These are phyloP conservation scores for Neodiprion pinetum DNA, from an alignment of 1,140 invertebrate genomes.

Conservation along the genomic window DNA sequence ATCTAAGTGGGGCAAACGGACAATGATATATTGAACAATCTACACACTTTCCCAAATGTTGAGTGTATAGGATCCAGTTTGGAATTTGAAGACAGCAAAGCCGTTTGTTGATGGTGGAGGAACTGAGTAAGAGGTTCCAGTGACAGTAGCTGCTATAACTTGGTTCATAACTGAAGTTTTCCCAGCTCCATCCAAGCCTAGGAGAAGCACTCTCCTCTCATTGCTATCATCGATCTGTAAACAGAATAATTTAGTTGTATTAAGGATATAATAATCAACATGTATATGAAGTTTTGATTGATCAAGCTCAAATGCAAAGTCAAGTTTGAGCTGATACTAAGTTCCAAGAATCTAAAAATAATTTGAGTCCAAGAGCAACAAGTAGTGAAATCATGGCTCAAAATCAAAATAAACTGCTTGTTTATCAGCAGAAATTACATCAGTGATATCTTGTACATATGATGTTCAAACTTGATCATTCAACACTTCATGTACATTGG, in stretches of 20 bases:
- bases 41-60: constrained; percentile 58
- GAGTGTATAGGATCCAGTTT: constrained; percentile 45
- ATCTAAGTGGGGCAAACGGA: too few relatives aligned
- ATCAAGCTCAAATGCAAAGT: too few relatives aligned
- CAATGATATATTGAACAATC: constrained; percentile 9
- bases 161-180: constrained; percentile 58
- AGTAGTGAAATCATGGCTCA: too few relatives aligned
- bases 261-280: too few relatives aligned
- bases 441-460: background rate
- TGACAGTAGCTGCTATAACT: constrained; percentile 38
- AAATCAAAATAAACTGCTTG: background rate
- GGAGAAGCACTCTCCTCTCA: constrained; percentile 52
- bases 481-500: too few relatives aligned
- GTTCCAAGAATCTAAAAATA: too few relatives aligned
- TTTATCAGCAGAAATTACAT: background rate
- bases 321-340: too few relatives aligned
- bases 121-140: constrained; percentile 33
- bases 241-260: too few relatives aligned
- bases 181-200: constrained; percentile 57
- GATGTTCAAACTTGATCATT: too few relatives aligned
- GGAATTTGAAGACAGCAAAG: constrained; percentile 52
- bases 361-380: too few relatives aligned
- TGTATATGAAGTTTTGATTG: too few relatives aligned
- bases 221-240: constrained; percentile 52
- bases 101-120: constrained; percentile 48